phyloP scores from a whole-genome alignment of 2,888 invertebrate species.

The Ischnura elegans region DNA sequence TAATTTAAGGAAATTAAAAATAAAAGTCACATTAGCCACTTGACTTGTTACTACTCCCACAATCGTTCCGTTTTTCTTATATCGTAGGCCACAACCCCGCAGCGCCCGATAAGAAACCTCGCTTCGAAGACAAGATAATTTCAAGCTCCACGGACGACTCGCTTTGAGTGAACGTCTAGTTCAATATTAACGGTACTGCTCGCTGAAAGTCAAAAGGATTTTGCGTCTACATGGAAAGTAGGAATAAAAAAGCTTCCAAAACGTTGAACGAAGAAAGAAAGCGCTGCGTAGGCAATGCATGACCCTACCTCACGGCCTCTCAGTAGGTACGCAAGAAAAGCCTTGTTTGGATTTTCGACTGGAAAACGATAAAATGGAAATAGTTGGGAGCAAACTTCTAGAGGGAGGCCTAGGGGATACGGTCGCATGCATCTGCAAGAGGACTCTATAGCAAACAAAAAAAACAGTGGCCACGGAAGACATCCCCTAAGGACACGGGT shows the following conservation, averaged over 20 bases:
- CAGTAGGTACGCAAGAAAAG: neutral
- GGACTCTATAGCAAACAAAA: neutral
- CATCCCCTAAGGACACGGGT: neutral
- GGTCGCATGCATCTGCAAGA: neutral
- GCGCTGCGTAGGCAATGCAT: neutral
- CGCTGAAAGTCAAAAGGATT: neutral
- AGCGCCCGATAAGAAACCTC: too few species aligned
- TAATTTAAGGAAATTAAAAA: too few species aligned
- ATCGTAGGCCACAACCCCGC: too few species aligned
- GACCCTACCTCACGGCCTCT: neutral
- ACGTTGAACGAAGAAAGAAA: neutral
- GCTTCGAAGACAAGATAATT: too few species aligned
- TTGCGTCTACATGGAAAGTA: neutral
- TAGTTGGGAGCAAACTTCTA: neutral
- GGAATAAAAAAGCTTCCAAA: too few species aligned
- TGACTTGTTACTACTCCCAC: too few species aligned
- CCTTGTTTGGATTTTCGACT: neutral
- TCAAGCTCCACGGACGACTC: too few species aligned
- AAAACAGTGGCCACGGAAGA: neutral
- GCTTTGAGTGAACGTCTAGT: neutral
- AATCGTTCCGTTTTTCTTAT: too few species aligned
- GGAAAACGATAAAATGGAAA: neutral
- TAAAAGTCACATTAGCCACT: too few species aligned
- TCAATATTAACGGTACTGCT: neutral
- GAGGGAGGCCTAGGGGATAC: neutral